Percentiles rank a stretch among this genome's conserved stretches.
Conservation (phyloP, 2,797 vertebrate species). For the Liparis tanakae region DNA sequence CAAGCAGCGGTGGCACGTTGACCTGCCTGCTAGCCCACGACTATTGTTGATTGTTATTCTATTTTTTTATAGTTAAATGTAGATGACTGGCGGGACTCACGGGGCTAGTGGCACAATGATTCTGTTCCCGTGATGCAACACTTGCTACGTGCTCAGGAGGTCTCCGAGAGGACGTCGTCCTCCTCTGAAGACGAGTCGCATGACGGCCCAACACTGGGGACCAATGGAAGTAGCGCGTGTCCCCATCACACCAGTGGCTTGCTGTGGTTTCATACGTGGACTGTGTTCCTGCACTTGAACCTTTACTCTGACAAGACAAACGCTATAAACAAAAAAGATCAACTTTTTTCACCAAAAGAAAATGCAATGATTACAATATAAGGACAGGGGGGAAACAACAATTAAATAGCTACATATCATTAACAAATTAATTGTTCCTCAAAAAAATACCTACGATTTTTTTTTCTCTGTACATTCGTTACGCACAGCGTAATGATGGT, state of each 20-base stretch:
- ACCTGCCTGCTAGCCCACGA: conserved; percentile 28
- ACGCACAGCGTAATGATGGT: conserved; percentile 99
- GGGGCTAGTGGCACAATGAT: conserved; percentile 35
- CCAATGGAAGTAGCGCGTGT: conserved; percentile 88
- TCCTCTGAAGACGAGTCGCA: conserved; percentile 65
- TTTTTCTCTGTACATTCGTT: conserved; percentile 99
- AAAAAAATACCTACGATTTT: conserved; percentile 99
- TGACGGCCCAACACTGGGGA: conserved; percentile 67
- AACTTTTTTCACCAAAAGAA: conserved; percentile 93
- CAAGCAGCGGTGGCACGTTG: conserved; percentile 3
- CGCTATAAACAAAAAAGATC: conserved; percentile 94
- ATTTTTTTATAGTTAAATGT: neutral
- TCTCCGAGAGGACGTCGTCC: neutral
- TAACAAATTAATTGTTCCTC: conserved; percentile 99
- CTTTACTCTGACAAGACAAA: conserved; percentile 86
- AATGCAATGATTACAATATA: conserved; percentile 95
- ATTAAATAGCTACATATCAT: conserved; percentile 99
- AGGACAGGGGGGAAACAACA: conserved; percentile 94
- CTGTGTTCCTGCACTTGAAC: conserved; percentile 99
- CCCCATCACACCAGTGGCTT: conserved; percentile 92
- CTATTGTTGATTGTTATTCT: conserved; percentile 9
- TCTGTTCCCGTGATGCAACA: conserved; percentile 23
- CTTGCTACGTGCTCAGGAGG: conserved; percentile 24
- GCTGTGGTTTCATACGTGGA: conserved; percentile 92
- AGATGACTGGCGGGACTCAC: conserved; percentile 2